Evolutionary conservation across 2,888 invertebrate genomes (phyloP).

Genomic region (Hirtodrosophila confusa): DNA sequence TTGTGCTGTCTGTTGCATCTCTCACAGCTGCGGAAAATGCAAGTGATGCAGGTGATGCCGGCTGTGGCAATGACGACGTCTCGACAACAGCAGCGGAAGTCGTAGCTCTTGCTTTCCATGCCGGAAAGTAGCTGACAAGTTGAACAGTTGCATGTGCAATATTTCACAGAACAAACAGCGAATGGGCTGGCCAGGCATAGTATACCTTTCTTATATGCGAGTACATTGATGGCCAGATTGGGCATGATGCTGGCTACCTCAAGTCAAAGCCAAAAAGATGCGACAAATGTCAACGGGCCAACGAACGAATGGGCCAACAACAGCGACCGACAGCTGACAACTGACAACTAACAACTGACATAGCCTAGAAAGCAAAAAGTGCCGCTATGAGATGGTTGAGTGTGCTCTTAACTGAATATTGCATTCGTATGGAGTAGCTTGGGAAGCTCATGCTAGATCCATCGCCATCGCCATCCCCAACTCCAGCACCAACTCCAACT

Average conservation of each 20-base stretch:
- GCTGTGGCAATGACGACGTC: conserved; percentile 45
- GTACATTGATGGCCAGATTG: conserved; percentile 56
- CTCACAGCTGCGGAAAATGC: conserved; percentile 64
- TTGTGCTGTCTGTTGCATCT: conserved; percentile 30
- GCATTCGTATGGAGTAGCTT: conserved; percentile 34
- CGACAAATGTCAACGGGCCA: conserved; percentile 70
- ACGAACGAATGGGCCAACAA: conserved; percentile 29
- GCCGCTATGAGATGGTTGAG: conserved; percentile 66
- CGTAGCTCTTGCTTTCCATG: conserved; percentile 63
- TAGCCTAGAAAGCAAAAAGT: conserved; percentile 63
- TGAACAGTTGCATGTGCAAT: conserved; percentile 65
- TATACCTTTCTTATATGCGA: conserved; percentile 6
- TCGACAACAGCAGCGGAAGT: conserved; percentile 59
- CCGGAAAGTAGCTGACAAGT: conserved; percentile 68
- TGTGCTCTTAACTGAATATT: conserved; percentile 66
- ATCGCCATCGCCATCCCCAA: too few relatives aligned
- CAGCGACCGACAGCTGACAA: conserved; percentile 31
- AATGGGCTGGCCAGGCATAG: conserved; percentile 32
- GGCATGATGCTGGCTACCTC: conserved; percentile 22
- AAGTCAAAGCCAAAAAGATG: conserved; percentile 52
- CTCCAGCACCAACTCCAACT: too few relatives aligned
- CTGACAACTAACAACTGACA: conserved; percentile 38
- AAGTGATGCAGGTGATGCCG: conserved; percentile 61
- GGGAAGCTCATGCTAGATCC: neutral
- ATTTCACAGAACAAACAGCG: conserved; percentile 53